Evolutionary conservation across 1,140 invertebrate species (phyloP).

Genomic region (Drosophila takahashii): DNA sequence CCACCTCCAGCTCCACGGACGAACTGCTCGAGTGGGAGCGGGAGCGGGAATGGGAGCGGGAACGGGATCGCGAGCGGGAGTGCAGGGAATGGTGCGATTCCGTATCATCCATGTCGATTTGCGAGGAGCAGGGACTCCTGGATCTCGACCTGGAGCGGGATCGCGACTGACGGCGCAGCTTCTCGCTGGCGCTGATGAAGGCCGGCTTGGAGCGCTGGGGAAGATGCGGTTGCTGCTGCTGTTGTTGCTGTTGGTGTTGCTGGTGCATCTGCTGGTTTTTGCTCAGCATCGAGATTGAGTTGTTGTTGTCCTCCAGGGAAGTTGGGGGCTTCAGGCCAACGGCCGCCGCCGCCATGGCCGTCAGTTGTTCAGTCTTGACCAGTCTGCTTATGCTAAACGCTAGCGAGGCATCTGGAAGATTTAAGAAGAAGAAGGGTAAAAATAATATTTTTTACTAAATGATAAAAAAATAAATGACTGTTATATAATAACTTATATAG

Average conservation of each 20-base stretch:
- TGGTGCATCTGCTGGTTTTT: slow-evolving; percentile 69
- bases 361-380: slow-evolving; percentile 86
- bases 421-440: not conserved
- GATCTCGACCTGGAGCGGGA: slow-evolving; percentile 85
- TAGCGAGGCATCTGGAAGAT: slow-evolving; percentile 87
- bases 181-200: slow-evolving; percentile 72
- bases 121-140: slow-evolving; percentile 85
- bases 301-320: slow-evolving; percentile 80
- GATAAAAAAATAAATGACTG: no score
- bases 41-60: slow-evolving; percentile 46
- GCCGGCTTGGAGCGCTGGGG: slow-evolving; percentile 28
- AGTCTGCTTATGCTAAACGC: slow-evolving; percentile 90
- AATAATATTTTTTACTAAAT: no score
- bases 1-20: slow-evolving; percentile 90
- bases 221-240: slow-evolving; percentile 7
- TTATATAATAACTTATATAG: no score
- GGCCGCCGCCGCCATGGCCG: slow-evolving; percentile 84
- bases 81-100: slow-evolving; percentile 71
- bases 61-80: slow-evolving; percentile 64
- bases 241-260: slow-evolving; percentile 52
- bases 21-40: slow-evolving; percentile 86
- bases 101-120: slow-evolving; percentile 80
- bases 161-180: slow-evolving; percentile 65
- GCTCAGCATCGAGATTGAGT: slow-evolving; percentile 78
- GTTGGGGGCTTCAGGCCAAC: slow-evolving; percentile 53